A percentile compares a stretch with the other conserved stretches of the same genome.
phyloP scores from a whole-genome alignment of 1,140 invertebrate genomes.

The Brevipalpus yothersi region DNA sequence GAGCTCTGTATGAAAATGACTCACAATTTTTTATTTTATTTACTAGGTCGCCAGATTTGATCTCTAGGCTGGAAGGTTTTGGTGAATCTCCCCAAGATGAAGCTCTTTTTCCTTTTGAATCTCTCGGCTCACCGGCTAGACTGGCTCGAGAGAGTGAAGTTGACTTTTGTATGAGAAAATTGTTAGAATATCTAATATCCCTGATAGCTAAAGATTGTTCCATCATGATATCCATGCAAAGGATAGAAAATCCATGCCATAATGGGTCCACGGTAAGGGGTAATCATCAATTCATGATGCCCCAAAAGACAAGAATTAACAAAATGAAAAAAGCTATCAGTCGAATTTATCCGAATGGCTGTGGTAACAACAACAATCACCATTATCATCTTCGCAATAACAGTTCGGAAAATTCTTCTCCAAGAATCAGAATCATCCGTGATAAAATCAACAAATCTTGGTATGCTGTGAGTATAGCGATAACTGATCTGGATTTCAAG shows the following conservation, averaged over 20 bases:
- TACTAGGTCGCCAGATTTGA: neutral
- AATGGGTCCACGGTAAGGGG: too few species aligned
- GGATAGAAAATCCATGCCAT: neutral
- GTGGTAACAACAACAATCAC: neutral
- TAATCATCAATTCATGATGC: too few species aligned
- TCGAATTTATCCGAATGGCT: neutral
- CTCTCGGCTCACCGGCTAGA: neutral
- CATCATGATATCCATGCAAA: constrained; percentile 9
- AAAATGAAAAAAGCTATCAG: too few species aligned
- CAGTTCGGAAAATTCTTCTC: neutral
- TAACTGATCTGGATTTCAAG: neutral
- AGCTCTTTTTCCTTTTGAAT: neutral
- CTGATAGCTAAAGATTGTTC: constrained; percentile 11
- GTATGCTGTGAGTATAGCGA: neutral
- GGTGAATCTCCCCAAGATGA: too few species aligned
- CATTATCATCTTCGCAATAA: neutral
- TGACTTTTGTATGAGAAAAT: neutral
- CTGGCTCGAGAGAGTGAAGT: neutral
- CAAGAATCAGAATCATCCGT: neutral
- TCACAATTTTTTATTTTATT: neutral
- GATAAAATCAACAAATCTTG: neutral
- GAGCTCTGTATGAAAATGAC: neutral
- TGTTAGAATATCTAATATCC: constrained; percentile 8
- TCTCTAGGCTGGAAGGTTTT: too few species aligned
- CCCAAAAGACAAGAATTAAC: too few species aligned